Evolutionary conservation across 2,797 vertebrate genomes (phyloP).

Genomic region (Heterohyrax brucei): DNA sequence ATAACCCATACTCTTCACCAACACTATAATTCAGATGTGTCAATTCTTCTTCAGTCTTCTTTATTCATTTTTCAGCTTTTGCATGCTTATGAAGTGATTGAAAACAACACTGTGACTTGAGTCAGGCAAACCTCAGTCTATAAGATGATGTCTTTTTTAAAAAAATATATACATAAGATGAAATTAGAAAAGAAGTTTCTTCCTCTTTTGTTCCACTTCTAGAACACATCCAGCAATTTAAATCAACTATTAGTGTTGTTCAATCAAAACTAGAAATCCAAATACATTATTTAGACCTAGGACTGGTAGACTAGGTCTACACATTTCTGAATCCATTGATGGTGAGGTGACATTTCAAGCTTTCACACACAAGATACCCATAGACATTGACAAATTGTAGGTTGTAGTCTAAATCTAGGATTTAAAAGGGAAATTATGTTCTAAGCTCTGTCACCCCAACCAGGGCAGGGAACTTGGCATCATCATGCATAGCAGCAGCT

Average conservation of each 20-base stretch:
- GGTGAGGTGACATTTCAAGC: neutral
- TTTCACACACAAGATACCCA: neutral
- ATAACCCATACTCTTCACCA: too few relatives aligned
- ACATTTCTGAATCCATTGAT: conserved; percentile 9
- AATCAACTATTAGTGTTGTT: neutral
- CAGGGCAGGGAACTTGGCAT: accelerated
- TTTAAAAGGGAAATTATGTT: neutral
- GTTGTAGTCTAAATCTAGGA: neutral
- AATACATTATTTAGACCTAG: neutral
- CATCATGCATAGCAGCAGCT: neutral
- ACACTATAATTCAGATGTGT: too few relatives aligned
- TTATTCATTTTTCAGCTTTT: too few relatives aligned
- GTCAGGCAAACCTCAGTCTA: too few relatives aligned
- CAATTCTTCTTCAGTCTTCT: too few relatives aligned
- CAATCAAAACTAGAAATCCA: neutral
- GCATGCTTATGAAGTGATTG: too few relatives aligned
- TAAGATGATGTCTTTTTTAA: too few relatives aligned
- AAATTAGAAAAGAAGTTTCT: neutral
- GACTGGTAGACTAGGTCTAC: neutral
- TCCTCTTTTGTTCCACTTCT: neutral
- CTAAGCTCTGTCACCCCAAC: neutral
- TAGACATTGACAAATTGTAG: neutral
- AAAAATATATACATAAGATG: conserved; percentile 12
- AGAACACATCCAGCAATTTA: conserved; percentile 7
- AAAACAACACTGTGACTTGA: too few relatives aligned